A percentile compares a stretch with the other conserved stretches of the same genome.
Evolutionary conservation across 2,888 invertebrate genomes (phyloP).

Genomic region (Dolomedes plantarius): DNA sequence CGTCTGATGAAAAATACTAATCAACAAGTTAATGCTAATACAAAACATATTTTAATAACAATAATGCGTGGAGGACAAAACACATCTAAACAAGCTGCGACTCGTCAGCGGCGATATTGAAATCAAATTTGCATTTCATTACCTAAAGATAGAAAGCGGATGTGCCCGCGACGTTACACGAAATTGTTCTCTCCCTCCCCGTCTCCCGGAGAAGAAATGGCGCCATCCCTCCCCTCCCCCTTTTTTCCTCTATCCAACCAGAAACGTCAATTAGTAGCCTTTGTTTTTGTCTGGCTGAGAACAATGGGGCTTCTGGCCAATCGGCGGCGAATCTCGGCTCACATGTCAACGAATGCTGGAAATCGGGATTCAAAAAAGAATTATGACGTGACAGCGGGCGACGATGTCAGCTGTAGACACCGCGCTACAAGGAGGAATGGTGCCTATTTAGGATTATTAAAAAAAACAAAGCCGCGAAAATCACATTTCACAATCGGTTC

Average conservation of each 20-base stretch:
- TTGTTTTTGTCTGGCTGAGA: conserved; percentile 70
- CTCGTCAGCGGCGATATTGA: not conserved
- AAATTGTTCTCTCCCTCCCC: conserved; percentile 5
- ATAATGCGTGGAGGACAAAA: too few relatives aligned
- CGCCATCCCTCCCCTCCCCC: conserved; percentile 34
- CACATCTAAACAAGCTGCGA: not conserved
- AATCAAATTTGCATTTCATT: conserved; percentile 7
- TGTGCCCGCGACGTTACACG: not conserved
- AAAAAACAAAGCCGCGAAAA: too few relatives aligned
- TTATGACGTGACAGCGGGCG: not conserved
- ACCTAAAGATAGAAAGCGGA: not conserved
- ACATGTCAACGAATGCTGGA: conserved; percentile 29
- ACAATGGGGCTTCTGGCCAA: conserved; percentile 63
- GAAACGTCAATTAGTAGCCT: conserved; percentile 67
- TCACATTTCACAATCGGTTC: too few relatives aligned
- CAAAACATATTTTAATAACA: too few relatives aligned
- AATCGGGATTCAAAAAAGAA: not conserved
- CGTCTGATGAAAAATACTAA: too few relatives aligned
- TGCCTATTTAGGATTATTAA: not conserved
- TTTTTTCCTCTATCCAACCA: conserved; percentile 64
- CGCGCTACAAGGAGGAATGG: not conserved
- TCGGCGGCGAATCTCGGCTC: conserved; percentile 46
- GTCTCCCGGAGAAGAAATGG: conserved; percentile 23
- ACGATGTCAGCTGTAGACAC: not conserved
- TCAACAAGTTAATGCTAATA: too few relatives aligned